Conservation (phyloP, 2,113 vertebrate species). For the Entelurus aequoreus region DNA sequence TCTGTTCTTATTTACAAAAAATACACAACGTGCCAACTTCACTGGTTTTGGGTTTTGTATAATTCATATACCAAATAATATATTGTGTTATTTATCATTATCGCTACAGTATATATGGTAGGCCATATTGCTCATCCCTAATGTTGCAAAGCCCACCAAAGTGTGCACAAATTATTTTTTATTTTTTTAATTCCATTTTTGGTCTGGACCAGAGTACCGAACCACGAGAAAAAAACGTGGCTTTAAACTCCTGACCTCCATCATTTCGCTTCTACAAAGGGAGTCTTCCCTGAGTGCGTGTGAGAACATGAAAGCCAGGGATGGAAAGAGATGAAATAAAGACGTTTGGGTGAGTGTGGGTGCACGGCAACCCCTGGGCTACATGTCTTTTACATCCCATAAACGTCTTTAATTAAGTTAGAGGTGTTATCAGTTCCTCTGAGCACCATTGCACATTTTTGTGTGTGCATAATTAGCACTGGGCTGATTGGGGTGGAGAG, state of each 20-base stretch:
- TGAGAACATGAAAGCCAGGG: constrained; percentile 41
- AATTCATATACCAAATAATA: no score
- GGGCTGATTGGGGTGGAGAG: constrained; percentile 56
- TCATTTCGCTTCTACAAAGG: constrained; percentile 27
- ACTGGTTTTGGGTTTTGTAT: no score
- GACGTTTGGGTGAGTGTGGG: constrained; percentile 58
- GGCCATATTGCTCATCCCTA: no score
- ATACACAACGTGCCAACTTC: no score
- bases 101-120: no score
- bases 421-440: constrained; percentile 71
- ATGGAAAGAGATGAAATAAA: constrained; percentile 52
- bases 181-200: no score
- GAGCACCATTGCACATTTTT: constrained; percentile 69
- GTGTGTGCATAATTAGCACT: constrained; percentile 69
- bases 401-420: constrained; percentile 78
- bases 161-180: no score
- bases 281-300: constrained; percentile 17
- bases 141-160: no score
- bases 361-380: constrained; percentile 56
- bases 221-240: no score
- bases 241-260: constrained; percentile 22
- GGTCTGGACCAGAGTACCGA: no score
- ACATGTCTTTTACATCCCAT: constrained; percentile 71
- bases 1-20: no score
- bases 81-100: no score